A percentile compares a stretch with the other conserved stretches of the same genome.
Conservation (phyloP, 1,140 invertebrate species). For the Apis laboriosa region DNA sequence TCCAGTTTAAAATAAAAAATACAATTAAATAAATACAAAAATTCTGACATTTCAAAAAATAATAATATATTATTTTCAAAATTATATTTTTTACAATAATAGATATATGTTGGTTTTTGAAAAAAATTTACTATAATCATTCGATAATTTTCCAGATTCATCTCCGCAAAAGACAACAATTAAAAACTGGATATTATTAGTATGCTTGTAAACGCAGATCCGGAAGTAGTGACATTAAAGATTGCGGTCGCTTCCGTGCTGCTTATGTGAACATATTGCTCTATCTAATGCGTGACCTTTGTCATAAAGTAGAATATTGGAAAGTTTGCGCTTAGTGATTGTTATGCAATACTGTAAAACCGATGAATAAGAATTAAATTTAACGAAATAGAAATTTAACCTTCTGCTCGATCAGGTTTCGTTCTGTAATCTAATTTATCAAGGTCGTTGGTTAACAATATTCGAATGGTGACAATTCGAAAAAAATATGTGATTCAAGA, state of each 20-base stretch:
- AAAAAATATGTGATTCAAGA: background rate
- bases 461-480: background rate
- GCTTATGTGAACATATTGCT: background rate
- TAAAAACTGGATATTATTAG: background rate
- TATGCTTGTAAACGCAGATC: constrained; percentile 15
- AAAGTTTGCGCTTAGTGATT: constrained; percentile 3
- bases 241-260: constrained; percentile 54
- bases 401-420: background rate
- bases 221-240: constrained; percentile 62
- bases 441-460: background rate
- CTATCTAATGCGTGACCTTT: constrained; percentile 38
- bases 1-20: no score
- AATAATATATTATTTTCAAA: no score
- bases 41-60: no score
- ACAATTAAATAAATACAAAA: no score
- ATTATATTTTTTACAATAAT: no score
- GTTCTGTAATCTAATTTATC: background rate
- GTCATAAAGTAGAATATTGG: background rate
- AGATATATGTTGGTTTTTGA: no score
- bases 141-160: background rate
- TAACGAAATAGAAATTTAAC: background rate
- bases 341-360: constrained; percentile 3
- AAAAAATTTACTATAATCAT: background rate
- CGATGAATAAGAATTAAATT: background rate
- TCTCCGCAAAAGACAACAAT: background rate